These are phyloP conservation scores for Amblyopsis hoosieri DNA, from an alignment of 2,797 vertebrate genomes.

Conservation along the genomic window DNA sequence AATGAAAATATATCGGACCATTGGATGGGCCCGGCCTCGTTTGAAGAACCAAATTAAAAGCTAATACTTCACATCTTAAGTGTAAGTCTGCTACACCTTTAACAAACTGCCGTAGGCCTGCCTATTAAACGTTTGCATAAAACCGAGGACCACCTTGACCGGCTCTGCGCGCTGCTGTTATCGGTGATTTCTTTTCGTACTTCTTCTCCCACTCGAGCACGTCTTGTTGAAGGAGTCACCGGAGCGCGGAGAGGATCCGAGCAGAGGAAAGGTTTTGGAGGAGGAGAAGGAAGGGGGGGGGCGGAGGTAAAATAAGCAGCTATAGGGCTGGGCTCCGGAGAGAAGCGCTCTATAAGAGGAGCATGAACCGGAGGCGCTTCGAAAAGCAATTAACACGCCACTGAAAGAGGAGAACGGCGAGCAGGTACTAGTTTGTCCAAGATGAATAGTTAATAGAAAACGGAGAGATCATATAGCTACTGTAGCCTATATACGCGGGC, in stretches of 20 bases:
- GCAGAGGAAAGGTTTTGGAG: slow-evolving; percentile 21
- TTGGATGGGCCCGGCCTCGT: too few species aligned
- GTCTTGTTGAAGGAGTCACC: slow-evolving; percentile 72
- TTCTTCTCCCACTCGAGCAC: slow-evolving; percentile 59
- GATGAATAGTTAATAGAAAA: slow-evolving; percentile 43
- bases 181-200: background rate
- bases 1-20: too few species aligned
- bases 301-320: slow-evolving; percentile 20
- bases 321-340: slow-evolving; percentile 20
- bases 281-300: slow-evolving; percentile 50
- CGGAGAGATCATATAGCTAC: background rate
- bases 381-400: slow-evolving; percentile 45
- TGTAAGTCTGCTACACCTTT: too few species aligned
- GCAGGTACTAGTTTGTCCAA: background rate
- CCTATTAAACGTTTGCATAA: too few species aligned
- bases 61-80: too few species aligned
- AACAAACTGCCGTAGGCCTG: too few species aligned
- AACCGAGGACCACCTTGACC: too few species aligned
- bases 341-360: slow-evolving; percentile 68
- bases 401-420: slow-evolving; percentile 19
- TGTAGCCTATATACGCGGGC: background rate
- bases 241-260: slow-evolving; percentile 41
- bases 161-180: too few species aligned
- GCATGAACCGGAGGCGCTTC: slow-evolving; percentile 52
- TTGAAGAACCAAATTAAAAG: too few species aligned